phyloP scores from a whole-genome alignment of 2,113 vertebrate genomes.

The Emydura subglobosa region DNA sequence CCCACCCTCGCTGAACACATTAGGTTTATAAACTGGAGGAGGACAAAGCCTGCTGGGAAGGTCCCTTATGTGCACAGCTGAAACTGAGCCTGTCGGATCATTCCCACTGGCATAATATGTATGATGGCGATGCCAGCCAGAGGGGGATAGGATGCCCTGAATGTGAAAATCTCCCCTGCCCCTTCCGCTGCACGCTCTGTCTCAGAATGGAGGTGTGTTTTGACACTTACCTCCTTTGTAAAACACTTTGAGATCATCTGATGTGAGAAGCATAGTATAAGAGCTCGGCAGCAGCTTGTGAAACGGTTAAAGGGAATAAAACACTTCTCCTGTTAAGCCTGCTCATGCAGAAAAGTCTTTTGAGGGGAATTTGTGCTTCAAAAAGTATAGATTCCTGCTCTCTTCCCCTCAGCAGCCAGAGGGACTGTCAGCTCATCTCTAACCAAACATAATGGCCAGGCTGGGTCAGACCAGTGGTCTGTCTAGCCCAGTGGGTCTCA shows the following conservation, averaged over 20 bases:
- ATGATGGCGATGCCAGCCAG: too few relatives aligned
- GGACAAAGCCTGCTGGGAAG: neutral
- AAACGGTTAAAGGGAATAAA: neutral
- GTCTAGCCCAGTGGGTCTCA: neutral
- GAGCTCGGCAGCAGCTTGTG: neutral
- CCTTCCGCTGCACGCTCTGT: too few relatives aligned
- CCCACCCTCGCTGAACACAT: neutral
- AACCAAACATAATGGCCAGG: neutral
- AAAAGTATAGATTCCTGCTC: too few relatives aligned
- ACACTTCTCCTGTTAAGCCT: neutral
- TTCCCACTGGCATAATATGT: neutral
- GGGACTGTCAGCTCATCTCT: too few relatives aligned
- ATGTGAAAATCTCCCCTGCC: neutral
- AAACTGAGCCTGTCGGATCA: neutral
- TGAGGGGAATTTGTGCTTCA: neutral
- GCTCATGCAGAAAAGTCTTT: neutral
- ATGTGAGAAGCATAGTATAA: neutral
- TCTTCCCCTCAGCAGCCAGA: too few relatives aligned
- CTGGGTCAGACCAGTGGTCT: too few relatives aligned
- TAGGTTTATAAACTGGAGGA: too few relatives aligned
- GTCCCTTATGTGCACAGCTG: neutral
- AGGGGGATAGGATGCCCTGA: neutral
- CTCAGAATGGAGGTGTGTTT: neutral
- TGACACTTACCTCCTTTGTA: neutral
- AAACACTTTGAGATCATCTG: neutral